Conservation (phyloP, 2,888 invertebrate genomes). For the Eurytoma californica region DNA sequence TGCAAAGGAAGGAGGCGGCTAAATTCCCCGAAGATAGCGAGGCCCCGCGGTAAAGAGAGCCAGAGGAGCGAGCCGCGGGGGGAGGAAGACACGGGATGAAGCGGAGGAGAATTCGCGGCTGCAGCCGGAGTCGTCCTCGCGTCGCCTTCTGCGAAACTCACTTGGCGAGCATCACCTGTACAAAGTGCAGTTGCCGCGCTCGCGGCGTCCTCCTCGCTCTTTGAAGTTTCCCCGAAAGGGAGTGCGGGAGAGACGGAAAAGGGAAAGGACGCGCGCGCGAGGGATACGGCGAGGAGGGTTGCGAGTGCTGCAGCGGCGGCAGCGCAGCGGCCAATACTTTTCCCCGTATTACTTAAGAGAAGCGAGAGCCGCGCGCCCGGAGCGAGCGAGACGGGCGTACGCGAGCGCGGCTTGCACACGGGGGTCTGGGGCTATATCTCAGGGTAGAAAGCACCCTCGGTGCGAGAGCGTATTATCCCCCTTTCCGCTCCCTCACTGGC, state of each 20-base stretch:
- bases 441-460: conserved; percentile 71
- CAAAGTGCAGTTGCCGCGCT: conserved; percentile 48
- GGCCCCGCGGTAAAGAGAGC: neutral
- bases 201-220: conserved; percentile 35
- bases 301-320: conserved; percentile 24
- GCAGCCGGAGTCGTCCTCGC: conserved; percentile 7
- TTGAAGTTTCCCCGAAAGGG: conserved; percentile 45
- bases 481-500: conserved; percentile 58
- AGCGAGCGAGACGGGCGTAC: conserved; percentile 54
- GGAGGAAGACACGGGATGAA: neutral
- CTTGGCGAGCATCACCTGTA: conserved; percentile 54
- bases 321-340: conserved; percentile 66
- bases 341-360: conserved; percentile 72
- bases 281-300: conserved; percentile 3
- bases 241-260: conserved; percentile 5
- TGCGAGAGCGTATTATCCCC: conserved; percentile 68
- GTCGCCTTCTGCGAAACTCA: conserved; percentile 21
- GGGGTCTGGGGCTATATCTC: conserved; percentile 68
- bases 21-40: neutral
- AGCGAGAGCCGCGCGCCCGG: conserved; percentile 29
- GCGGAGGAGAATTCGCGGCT: neutral
- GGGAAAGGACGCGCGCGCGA: conserved; percentile 33
- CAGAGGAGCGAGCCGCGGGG: neutral
- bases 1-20: too few species aligned
- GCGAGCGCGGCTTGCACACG: conserved; percentile 62